Percentiles rank a stretch among this genome's conserved stretches.
These are phyloP conservation scores for Aspidapion aeneum DNA, from an alignment of 2,888 invertebrate genomes.

Conservation along the genomic window DNA sequence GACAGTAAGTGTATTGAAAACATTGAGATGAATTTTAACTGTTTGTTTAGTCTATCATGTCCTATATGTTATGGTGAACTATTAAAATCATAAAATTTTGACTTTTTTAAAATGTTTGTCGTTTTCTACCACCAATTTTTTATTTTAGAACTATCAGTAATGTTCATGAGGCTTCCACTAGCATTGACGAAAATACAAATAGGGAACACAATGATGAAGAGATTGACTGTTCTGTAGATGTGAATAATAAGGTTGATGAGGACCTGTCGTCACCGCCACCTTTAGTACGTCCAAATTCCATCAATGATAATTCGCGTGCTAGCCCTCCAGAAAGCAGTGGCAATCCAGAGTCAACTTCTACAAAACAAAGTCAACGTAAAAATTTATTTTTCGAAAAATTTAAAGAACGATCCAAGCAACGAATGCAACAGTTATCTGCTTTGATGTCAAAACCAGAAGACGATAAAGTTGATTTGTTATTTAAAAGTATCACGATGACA, in stretches of 20 bases:
- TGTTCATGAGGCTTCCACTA: not conserved
- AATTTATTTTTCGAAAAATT: not conserved
- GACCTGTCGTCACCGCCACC: not conserved
- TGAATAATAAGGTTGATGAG: not conserved
- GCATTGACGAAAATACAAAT: not conserved
- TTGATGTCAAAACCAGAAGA: not conserved
- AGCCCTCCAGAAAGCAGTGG: not conserved
- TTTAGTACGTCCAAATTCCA: not conserved
- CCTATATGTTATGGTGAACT: too few species aligned
- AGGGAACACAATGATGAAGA: not conserved
- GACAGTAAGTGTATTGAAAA: too few species aligned
- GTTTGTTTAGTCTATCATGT: too few species aligned
- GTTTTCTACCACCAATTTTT: too few species aligned
- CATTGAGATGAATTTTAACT: too few species aligned
- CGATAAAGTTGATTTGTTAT: not conserved
- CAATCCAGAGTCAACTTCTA: not conserved
- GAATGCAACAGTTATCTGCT: not conserved
- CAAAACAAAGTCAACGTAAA: not conserved
- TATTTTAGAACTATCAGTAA: not conserved
- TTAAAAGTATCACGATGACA: not conserved
- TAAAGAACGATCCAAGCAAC: not conserved
- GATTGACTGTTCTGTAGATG: not conserved
- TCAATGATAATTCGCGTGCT: not conserved
- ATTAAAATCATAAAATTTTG: too few species aligned
- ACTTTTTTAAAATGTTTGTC: too few species aligned